These are phyloP conservation scores for Sinocyclocheilus anophthalmus DNA, from an alignment of 2,113 vertebrate species.

Conservation along the genomic window DNA sequence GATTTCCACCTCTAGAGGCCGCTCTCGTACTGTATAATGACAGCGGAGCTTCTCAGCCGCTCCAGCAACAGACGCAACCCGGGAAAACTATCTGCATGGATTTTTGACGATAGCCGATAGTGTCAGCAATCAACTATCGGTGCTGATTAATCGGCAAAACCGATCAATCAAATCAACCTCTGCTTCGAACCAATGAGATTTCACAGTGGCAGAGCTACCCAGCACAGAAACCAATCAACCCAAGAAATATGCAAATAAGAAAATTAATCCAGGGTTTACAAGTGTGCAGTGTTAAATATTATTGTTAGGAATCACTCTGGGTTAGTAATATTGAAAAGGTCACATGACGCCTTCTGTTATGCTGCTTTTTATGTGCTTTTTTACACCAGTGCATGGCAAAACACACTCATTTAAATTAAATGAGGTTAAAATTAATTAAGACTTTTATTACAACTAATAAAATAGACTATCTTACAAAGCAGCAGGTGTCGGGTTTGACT, in stretches of 20 bases:
- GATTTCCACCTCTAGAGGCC: too few relatives aligned
- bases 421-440: not conserved
- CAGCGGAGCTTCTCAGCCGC: too few relatives aligned
- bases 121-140: too few relatives aligned
- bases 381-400: not conserved
- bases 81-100: too few relatives aligned
- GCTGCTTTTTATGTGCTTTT: not conserved
- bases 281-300: not conserved
- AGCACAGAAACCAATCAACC: not conserved
- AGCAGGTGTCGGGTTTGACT: slow-evolving; percentile 7
- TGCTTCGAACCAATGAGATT: not conserved
- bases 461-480: not conserved
- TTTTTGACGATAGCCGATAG: too few relatives aligned
- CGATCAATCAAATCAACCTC: too few relatives aligned
- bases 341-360: not conserved
- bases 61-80: too few relatives aligned
- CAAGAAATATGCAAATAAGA: not conserved
- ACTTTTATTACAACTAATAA: not conserved
- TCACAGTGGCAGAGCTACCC: not conserved
- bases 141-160: too few relatives aligned
- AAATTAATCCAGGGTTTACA: not conserved
- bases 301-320: not conserved
- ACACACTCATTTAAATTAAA: not conserved
- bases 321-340: not conserved
- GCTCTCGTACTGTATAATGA: too few relatives aligned